Percentiles rank a stretch among this genome's conserved stretches.
Conservation (phyloP, 2,797 vertebrate genomes). For the Apodemus agrarius region DNA sequence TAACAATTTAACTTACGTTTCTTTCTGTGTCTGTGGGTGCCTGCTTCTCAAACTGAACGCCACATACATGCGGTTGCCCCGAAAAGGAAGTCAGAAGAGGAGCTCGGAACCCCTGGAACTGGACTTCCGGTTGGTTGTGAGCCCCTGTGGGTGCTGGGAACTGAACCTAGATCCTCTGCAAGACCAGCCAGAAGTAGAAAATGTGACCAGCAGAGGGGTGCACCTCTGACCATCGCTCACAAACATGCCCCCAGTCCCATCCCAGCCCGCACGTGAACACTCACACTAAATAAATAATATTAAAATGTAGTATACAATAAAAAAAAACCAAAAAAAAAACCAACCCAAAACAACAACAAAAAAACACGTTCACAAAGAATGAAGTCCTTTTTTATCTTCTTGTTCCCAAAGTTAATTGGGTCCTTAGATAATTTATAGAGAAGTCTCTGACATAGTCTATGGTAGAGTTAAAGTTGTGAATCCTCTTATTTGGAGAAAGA, state of each 20-base stretch:
- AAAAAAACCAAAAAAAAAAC: too few species aligned
- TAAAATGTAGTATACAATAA: not conserved
- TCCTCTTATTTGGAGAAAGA: conserved; percentile 46
- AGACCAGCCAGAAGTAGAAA: not conserved
- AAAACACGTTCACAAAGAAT: not conserved
- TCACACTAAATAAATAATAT: not conserved
- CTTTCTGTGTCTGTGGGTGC: not conserved
- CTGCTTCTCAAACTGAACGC: too few species aligned
- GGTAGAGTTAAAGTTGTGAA: conserved; percentile 8
- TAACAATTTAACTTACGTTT: not conserved
- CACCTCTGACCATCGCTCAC: not conserved
- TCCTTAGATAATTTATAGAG: conserved; percentile 7
- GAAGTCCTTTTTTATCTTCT: conserved; percentile 40
- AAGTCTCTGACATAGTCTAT: not conserved
- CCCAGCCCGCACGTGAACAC: not conserved
- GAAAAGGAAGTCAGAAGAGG: not conserved
- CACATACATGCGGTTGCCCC: too few species aligned
- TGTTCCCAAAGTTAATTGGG: not conserved
- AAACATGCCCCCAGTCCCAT: not conserved
- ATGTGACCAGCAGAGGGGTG: not conserved
- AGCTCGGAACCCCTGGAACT: not conserved
- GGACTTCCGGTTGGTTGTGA: not conserved
- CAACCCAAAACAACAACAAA: too few species aligned
- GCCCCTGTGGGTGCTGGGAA: not conserved
- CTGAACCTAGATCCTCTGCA: not conserved